Conservation (phyloP, 1,140 invertebrate genomes). For the Eufriesea mexicana region DNA sequence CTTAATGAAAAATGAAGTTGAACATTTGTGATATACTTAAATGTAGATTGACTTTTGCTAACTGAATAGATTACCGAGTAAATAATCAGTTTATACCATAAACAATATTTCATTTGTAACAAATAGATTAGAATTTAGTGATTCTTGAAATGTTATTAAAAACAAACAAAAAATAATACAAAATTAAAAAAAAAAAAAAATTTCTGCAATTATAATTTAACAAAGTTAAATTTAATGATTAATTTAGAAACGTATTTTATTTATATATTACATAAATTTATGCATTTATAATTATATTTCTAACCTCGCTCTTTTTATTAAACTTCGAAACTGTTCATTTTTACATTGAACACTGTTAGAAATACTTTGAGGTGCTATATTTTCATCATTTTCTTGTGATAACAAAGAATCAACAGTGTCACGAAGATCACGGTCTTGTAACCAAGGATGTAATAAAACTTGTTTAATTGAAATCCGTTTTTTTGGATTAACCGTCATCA, state of each 20-base stretch:
- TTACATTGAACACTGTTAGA: slow-evolving; percentile 2
- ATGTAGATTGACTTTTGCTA: neutral
- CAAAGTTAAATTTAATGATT: neutral
- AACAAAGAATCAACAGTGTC: slow-evolving; percentile 53
- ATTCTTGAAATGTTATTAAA: neutral
- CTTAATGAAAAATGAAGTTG: neutral
- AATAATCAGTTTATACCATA: slow-evolving; percentile 17
- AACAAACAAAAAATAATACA: neutral
- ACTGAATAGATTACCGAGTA: neutral
- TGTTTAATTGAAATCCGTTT: slow-evolving; percentile 87
- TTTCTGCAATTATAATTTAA: neutral
- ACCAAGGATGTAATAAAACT: slow-evolving; percentile 89
- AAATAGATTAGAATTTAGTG: slow-evolving; percentile 26
- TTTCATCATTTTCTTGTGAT: slow-evolving; percentile 42
- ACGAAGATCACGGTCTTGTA: slow-evolving; percentile 78
- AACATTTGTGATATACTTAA: neutral
- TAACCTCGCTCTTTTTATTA: slow-evolving; percentile 47
- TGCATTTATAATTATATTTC: slow-evolving; percentile 8
- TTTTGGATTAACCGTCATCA: slow-evolving; percentile 88
- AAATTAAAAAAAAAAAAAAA: neutral
- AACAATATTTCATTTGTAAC: neutral
- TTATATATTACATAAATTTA: slow-evolving; percentile 6
- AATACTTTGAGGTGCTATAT: slow-evolving; percentile 19
- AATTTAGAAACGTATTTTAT: neutral
- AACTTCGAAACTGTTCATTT: neutral